Conservation (phyloP, 1,140 invertebrate species). For the Amphibalanus amphitrite region DNA sequence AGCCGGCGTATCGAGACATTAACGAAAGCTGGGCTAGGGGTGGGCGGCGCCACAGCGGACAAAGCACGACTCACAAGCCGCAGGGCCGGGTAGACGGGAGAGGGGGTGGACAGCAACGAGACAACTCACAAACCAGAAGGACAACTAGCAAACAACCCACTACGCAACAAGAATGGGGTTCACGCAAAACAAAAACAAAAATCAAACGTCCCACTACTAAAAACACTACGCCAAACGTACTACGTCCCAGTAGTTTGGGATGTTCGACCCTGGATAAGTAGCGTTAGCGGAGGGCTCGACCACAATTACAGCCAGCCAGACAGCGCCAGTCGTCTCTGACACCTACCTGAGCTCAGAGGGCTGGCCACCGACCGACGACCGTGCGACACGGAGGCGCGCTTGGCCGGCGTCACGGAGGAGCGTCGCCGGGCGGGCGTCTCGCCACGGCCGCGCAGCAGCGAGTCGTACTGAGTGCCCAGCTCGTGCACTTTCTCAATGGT, state of each 20-base stretch:
- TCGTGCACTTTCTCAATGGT: conserved; percentile 87
- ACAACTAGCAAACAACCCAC: no score
- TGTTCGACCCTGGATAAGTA: no score
- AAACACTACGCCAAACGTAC: no score
- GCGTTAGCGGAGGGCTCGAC: no score
- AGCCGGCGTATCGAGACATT: conserved; percentile 22
- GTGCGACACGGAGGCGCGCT: conserved; percentile 37
- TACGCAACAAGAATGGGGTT: no score
- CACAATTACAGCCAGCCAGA: no score
- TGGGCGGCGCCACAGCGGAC: neutral
- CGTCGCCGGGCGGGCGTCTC: conserved; percentile 48
- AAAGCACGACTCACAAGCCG: neutral
- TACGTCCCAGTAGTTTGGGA: no score
- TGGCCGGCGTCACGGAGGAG: conserved; percentile 49
- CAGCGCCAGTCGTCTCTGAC: no score
- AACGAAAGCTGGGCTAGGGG: conserved; percentile 2
- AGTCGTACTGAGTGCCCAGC: conserved; percentile 66
- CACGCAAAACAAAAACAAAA: no score
- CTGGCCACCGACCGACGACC: conserved; percentile 10
- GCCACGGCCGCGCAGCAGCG: conserved; percentile 47
- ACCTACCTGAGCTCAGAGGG: conserved; percentile 16
- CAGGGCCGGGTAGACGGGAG: neutral
- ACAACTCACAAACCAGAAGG: no score
- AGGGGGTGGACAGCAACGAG: no score
- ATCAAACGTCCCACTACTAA: no score